These are phyloP conservation scores for Chelonia mydas DNA, from an alignment of 2,797 vertebrate species.

Conservation along the genomic window DNA sequence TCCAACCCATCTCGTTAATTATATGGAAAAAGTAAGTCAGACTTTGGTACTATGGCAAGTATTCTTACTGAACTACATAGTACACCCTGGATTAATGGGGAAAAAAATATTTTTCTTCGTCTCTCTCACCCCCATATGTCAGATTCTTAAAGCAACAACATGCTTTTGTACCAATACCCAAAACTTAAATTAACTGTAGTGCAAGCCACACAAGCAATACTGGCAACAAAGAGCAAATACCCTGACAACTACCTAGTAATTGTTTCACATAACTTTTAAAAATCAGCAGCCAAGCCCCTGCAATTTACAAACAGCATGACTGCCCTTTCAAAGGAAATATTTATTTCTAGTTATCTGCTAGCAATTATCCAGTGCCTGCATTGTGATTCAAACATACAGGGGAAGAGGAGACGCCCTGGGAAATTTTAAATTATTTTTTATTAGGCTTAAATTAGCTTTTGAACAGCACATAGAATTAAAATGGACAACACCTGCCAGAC, in stretches of 20 bases:
- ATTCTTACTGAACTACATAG: not conserved
- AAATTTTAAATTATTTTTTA: not conserved
- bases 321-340: slow-evolving; percentile 13
- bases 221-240: slow-evolving; percentile 28
- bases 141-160: slow-evolving; percentile 26
- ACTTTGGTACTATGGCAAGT: slow-evolving; percentile 21
- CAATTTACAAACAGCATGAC: slow-evolving; percentile 10
- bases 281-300: not conserved
- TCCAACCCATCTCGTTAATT: slow-evolving; percentile 41
- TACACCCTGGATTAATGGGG: not conserved
- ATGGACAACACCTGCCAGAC: not conserved
- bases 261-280: slow-evolving; percentile 33
- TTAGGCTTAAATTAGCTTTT: slow-evolving; percentile 24
- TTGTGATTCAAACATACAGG: not conserved
- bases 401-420: slow-evolving; percentile 12
- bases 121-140: not conserved
- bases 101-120: not conserved
- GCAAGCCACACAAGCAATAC: slow-evolving; percentile 15
- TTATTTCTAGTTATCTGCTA: slow-evolving; percentile 47
- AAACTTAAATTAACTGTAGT: slow-evolving; percentile 11
- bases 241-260: slow-evolving; percentile 21
- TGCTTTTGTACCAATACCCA: slow-evolving; percentile 16
- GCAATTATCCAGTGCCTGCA: slow-evolving; percentile 5
- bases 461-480: slow-evolving; percentile 29
- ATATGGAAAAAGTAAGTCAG: slow-evolving; percentile 5